Percentiles rank a stretch among this genome's conserved stretches.
Evolutionary conservation across 2,113 vertebrate species (phyloP).

Genomic region (Protobothrops mucrosquamatus): DNA sequence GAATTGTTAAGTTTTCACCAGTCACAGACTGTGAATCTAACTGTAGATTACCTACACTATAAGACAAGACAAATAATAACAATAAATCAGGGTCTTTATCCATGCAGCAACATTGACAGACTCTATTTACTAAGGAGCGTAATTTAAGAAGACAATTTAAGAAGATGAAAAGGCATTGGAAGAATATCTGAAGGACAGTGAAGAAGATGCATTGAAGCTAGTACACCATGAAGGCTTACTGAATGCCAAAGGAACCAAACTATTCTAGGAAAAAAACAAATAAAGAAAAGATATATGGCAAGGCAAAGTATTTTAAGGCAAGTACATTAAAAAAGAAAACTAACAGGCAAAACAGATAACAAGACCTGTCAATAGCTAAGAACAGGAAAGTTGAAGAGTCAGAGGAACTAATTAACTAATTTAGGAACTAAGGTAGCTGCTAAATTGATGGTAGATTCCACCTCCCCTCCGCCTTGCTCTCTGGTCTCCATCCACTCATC

Average conservation of each 20-base stretch:
- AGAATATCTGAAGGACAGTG: background rate
- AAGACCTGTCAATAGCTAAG: background rate
- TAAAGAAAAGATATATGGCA: background rate
- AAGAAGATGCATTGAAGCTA: background rate
- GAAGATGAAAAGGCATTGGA: background rate
- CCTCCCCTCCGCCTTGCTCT: background rate
- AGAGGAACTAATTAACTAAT: background rate
- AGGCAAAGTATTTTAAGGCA: background rate
- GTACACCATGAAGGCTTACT: background rate
- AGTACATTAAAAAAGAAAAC: background rate
- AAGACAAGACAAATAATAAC: background rate
- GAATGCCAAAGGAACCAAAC: background rate
- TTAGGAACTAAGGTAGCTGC: background rate
- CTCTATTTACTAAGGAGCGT: background rate
- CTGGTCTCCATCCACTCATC: background rate
- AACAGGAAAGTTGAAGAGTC: background rate
- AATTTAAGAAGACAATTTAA: background rate
- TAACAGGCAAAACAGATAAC: background rate
- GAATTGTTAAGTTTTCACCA: background rate
- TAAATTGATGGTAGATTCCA: background rate
- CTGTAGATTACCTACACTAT: background rate
- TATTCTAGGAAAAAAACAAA: background rate
- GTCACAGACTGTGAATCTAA: background rate
- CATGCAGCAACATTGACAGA: background rate
- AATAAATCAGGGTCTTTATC: background rate